Evolutionary conservation across 1,140 invertebrate species (phyloP), one percentile per base, ranked within the genome.

Genomic region (Brachystomella parvula): DNA sequence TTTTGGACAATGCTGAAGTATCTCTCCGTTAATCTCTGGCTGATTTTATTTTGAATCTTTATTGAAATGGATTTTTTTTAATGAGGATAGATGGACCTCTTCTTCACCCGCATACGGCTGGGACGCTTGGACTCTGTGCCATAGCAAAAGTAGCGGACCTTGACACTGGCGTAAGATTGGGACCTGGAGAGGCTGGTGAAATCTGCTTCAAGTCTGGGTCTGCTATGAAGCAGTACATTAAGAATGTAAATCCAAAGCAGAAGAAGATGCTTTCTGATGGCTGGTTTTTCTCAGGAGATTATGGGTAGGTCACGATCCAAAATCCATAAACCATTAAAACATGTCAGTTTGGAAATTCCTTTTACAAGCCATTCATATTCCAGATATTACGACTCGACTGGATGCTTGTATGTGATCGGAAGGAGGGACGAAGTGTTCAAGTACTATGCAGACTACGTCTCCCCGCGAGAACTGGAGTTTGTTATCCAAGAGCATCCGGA

Each of bases 401-500:
- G 60, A 15, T 44, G 19, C 3, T 12, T 61, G 3, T 61, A 17
- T 29, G 39, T 61, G 3, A 61, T 33, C 2, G 60, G 60, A 61
- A 2, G 60, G 28, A 12, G 12, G 21, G 26, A 61, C 9, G 30
- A 33, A 17, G 32, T 61, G 3, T 61, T 61, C 21, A 61, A 61
- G 21, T 61, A 61, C 32, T 61, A 32, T 12, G 60, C 26, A 3
- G 35, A 61, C 28, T 32, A 61, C 31, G 28, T 61, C 21, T 33
- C 30, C n/a, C 60, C 60, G 12, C 33, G 15, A 15, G 60, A 61
- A 29, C 21, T 61, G 3, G 60, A 61, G 28, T 21, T 21, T 2
- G 31, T 61, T 39, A 9, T 61, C 26, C 26, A 31, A 26, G 33
- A n/a, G 17, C 60, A 61, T 61, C 60, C 60, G 3, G 60, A 61